Evolutionary conservation across 2,113 vertebrate species (phyloP).

Genomic region (Actenoides hombroni): DNA sequence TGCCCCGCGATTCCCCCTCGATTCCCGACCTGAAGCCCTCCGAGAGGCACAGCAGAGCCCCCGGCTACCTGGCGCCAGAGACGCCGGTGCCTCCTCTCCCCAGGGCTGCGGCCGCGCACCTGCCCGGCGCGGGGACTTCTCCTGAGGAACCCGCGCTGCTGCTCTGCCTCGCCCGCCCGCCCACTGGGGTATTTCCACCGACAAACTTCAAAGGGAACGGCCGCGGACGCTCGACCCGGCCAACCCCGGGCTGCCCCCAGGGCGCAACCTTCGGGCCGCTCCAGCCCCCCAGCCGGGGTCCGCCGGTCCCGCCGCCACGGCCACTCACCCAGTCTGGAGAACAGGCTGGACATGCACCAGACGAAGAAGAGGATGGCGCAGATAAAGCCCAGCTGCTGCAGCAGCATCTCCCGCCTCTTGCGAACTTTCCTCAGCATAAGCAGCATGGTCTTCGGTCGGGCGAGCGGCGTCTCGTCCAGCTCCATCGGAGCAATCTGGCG

Average conservation of each 20-base stretch:
- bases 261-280: not conserved
- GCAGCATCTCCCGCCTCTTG: constrained; percentile 89
- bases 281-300: not conserved
- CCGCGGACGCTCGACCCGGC: not conserved
- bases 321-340: constrained; percentile 87
- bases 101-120: not conserved
- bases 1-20: not conserved
- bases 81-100: not conserved
- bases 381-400: constrained; percentile 89
- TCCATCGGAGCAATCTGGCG: constrained; percentile 29
- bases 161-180: not conserved
- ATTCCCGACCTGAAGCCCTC: not conserved
- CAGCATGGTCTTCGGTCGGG: not conserved
- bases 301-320: not conserved
- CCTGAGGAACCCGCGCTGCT: not conserved
- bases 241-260: not conserved
- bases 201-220: not conserved
- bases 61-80: not conserved
- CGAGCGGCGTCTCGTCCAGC: not conserved
- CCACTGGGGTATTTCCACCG: not conserved
- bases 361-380: constrained; percentile 88
- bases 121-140: not conserved
- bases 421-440: constrained; percentile 87
- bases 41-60: not conserved
- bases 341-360: constrained; percentile 85